A percentile compares a stretch with the other conserved stretches of the same genome.
Conservation (phyloP, 2,113 vertebrate genomes). For the Rhodinocichla rosea region DNA sequence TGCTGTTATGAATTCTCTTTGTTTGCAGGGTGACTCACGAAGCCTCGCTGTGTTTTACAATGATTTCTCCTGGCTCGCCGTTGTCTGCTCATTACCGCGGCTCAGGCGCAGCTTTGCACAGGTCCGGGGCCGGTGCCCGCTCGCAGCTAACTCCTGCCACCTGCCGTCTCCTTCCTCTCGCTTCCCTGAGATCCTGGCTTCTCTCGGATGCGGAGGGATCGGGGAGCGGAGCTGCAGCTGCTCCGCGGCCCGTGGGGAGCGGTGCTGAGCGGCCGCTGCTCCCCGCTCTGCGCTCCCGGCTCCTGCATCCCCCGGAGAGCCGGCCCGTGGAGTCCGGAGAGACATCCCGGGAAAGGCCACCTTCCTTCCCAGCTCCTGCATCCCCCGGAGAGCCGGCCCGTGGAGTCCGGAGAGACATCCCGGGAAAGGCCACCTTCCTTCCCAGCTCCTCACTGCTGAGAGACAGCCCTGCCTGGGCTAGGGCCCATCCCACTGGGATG, state of each 20-base stretch:
- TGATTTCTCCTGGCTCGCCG: background rate
- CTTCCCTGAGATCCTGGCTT: accelerated
- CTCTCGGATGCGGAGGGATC: accelerated
- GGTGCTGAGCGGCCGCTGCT: background rate
- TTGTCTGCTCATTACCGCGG: accelerated
- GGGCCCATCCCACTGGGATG: accelerated
- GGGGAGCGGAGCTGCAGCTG: background rate
- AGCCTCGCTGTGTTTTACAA: background rate
- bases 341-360: too few relatives aligned
- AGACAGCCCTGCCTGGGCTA: background rate
- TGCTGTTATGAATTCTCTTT: background rate
- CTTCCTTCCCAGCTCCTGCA: background rate
- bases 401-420: background rate
- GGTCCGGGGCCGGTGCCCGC: background rate
- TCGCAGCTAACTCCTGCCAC: constrained; percentile 59
- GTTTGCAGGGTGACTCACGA: background rate
- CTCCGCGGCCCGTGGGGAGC: too few relatives aligned
- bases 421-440: background rate
- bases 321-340: accelerated
- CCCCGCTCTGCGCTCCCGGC: background rate
- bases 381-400: accelerated
- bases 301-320: background rate
- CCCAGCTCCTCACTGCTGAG: background rate
- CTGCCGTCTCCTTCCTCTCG: constrained; percentile 47
- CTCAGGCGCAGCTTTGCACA: background rate